Conservation (phyloP, 2,888 invertebrate species). For the Lepas anatifera region DNA sequence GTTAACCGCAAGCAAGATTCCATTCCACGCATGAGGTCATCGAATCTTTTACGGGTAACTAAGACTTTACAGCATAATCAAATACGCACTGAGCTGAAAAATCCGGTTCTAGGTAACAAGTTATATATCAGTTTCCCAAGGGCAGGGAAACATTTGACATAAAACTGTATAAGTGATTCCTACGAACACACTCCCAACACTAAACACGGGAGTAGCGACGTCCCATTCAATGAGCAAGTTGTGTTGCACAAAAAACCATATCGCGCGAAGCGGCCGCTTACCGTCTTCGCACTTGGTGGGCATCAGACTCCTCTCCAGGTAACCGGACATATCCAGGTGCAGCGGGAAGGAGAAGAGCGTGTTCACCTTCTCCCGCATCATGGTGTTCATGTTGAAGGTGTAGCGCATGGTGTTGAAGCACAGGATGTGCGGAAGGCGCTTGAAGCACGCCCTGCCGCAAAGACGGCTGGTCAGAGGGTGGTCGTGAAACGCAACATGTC, state of each 20-base stretch:
- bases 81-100: neutral
- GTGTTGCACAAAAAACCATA: no score
- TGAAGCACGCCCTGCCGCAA: conserved; percentile 75
- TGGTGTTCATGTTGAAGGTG: conserved; percentile 93
- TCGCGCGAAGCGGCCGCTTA: neutral
- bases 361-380: conserved; percentile 94
- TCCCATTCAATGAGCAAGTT: neutral
- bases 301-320: conserved; percentile 86
- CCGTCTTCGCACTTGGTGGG: conserved; percentile 70
- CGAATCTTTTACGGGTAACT: no score
- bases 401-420: conserved; percentile 97
- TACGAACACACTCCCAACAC: no score
- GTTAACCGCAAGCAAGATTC: no score
- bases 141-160: no score
- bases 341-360: conserved; percentile 94
- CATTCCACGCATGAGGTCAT: no score
- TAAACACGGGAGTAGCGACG: neutral
- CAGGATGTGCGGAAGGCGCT: conserved; percentile 79
- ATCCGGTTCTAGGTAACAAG: neutral
- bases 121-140: no score
- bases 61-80: neutral
- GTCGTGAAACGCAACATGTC: no score
- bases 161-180: no score
- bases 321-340: conserved; percentile 83
- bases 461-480: no score